phyloP scores from a whole-genome alignment of 53 echinoderm and acorn worm species.

The Henricia sp. region DNA sequence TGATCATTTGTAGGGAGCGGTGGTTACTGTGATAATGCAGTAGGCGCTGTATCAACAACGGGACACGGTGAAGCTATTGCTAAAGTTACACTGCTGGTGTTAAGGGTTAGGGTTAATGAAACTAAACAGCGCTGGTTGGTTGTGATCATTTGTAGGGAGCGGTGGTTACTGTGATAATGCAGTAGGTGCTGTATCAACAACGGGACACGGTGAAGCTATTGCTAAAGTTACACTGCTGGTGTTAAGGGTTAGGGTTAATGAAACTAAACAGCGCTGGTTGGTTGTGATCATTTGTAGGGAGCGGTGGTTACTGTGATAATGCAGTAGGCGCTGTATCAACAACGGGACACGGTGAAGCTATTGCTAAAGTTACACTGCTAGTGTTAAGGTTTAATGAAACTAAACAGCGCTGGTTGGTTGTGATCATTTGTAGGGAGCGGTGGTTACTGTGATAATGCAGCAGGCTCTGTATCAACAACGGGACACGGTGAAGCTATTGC shows the following conservation, averaged over 20 bases:
- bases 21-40: constrained; percentile 88
- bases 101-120: background rate
- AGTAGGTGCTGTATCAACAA: constrained; percentile 90
- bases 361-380: background rate
- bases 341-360: constrained; percentile 91
- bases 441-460: constrained; percentile 88
- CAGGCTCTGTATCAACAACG: constrained; percentile 90
- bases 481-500: constrained; percentile 89
- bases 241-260: background rate
- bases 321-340: constrained; percentile 90
- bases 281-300: constrained; percentile 47
- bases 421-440: constrained; percentile 72
- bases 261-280: background rate
- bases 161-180: constrained; percentile 94
- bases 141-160: constrained; percentile 60
- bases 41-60: constrained; percentile 91
- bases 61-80: constrained; percentile 89
- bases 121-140: background rate
- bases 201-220: constrained; percentile 89
- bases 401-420: background rate
- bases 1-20: constrained; percentile 72
- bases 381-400: background rate
- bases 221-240: background rate
- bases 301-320: constrained; percentile 95
- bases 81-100: background rate